A percentile compares a stretch with the other conserved stretches of the same genome.
phyloP scores from a whole-genome alignment of 1,140 invertebrate species.

The Sycophaga agraensis region DNA sequence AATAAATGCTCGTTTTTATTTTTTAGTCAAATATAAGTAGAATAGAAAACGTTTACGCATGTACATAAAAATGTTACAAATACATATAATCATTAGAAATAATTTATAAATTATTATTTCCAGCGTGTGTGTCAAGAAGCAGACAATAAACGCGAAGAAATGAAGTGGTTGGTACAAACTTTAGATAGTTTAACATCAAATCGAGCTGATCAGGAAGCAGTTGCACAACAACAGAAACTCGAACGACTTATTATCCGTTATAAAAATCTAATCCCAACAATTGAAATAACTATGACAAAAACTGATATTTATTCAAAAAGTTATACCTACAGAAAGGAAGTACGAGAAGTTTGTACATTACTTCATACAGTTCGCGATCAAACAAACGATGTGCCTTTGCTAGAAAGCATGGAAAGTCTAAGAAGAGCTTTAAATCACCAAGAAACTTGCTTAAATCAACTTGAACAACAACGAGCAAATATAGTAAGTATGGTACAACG shows the following conservation, averaged over 20 bases:
- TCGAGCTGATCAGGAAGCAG: conserved; percentile 75
- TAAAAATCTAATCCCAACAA: conserved; percentile 86
- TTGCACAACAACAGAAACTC: conserved; percentile 76
- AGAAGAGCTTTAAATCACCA: conserved; percentile 76
- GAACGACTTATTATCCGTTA: conserved; percentile 83
- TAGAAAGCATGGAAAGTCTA: conserved; percentile 74
- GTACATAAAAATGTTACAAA: neutral
- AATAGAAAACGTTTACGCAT: neutral
- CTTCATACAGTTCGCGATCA: conserved; percentile 74
- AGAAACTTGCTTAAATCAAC: conserved; percentile 75
- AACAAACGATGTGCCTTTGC: conserved; percentile 63
- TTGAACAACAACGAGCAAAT: conserved; percentile 82
- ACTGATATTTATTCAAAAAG: conserved; percentile 90
- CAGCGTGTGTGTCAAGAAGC: conserved; percentile 87
- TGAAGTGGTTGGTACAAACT: conserved; percentile 92
- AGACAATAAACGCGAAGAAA: conserved; percentile 84
- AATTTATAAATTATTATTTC: neutral
- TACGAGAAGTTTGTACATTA: conserved; percentile 79
- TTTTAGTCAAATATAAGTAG: neutral
- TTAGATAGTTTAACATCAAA: conserved; percentile 83
- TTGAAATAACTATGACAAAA: conserved; percentile 89
- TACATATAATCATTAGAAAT: neutral
- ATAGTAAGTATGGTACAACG: conserved; percentile 88
- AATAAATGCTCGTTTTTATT: too few species aligned
- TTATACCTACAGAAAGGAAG: conserved; percentile 86